Evolutionary conservation across 2,797 vertebrate genomes (phyloP), one percentile per base, ranked within the genome.

Genomic region (Pelochelys cantorii): DNA sequence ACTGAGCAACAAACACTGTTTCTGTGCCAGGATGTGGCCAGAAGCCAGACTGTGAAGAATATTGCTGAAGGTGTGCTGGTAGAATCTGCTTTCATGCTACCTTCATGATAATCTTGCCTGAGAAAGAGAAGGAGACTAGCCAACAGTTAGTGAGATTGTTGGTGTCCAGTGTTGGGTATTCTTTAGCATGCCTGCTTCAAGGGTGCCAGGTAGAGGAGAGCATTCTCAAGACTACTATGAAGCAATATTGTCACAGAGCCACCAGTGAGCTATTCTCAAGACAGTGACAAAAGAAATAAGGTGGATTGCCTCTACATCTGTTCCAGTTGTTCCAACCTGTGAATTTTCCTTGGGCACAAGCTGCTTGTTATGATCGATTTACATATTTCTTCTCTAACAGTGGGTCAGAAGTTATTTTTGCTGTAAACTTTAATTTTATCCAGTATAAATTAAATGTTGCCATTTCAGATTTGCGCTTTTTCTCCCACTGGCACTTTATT

Each of bases 271-370:
- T 18, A 54, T 80, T 93, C 57, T 14, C 75, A 1, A 0, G 54
- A 2, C 0, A 0, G 55, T 37, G 79, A 48, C 27, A 68, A 7
- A 65, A 68, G 20, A 48, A 54, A 60, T 54, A 23, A 31, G 0
- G 0, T 78, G 29, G 37, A 91, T 29, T 87, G 79, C n/a, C 91
- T 87, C 81, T 54, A 55, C 22, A 81, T 68, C 17, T 83, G 42
- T 59, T 29, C 60, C 29, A 31, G 12, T 62, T 31, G 7, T 62
- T 93, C 29, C 85, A 90, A 55, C 55, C 87, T 87, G 29, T 84
- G 48, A 37, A 11, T 89, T 83, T 83, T 25, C 52, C 89, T 84
- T 22, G 84, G 54, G 75, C 25, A 78, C 60, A 62, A 15, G 31
- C 57, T 81, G 71, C 48, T 74, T 79, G 82, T 85, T 84, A 42